Evolutionary conservation across 1,140 invertebrate genomes (phyloP).

Genomic region (Parasteatoda tepidariorum): DNA sequence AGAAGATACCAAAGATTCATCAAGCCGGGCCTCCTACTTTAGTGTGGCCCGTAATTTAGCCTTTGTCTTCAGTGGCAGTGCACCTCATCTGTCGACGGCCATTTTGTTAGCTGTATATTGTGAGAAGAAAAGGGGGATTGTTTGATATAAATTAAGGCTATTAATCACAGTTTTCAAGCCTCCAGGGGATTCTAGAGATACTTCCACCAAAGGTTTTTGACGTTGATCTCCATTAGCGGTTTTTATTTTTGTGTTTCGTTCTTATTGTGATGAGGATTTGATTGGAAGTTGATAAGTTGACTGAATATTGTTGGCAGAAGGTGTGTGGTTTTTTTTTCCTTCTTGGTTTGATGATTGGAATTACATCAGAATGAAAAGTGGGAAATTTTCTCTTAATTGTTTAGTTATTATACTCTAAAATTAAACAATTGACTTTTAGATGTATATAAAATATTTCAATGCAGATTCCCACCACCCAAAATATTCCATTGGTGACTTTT

Average conservation of each 20-base stretch:
- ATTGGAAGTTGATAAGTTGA: background rate
- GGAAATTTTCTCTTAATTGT: no score
- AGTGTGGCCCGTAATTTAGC: background rate
- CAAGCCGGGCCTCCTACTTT: no score
- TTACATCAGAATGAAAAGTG: background rate
- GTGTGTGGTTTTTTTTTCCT: background rate
- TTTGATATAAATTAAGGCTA: slow-evolving; percentile 32
- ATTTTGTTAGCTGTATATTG: background rate
- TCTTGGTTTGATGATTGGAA: background rate
- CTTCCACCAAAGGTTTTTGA: background rate
- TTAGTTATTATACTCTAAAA: background rate
- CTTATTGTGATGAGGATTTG: background rate
- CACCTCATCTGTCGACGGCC: background rate
- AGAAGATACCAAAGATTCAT: background rate
- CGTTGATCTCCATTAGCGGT: no score
- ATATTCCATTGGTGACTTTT: no score
- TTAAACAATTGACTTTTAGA: no score
- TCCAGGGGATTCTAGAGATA: background rate
- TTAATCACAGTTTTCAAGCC: background rate
- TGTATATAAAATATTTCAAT: no score
- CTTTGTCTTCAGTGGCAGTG: background rate
- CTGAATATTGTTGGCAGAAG: background rate
- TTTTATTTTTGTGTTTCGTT: background rate
- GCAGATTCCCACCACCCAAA: no score
- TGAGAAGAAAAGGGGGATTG: background rate